Percentiles rank a stretch among this genome's conserved stretches.
phyloP scores from a whole-genome alignment of 2,888 invertebrate genomes.

The Ormyrus thymus region DNA sequence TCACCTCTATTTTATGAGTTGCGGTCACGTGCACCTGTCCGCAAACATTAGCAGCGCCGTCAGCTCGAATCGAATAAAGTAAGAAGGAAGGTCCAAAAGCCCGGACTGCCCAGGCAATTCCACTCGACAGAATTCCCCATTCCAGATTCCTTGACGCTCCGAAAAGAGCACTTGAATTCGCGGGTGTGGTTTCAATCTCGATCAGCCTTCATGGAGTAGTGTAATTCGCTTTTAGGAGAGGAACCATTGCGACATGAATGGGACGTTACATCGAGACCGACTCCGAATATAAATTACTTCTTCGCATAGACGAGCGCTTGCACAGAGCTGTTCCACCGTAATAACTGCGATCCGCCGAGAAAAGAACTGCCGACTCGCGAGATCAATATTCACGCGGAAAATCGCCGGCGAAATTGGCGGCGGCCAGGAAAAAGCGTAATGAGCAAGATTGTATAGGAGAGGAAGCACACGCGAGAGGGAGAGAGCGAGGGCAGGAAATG shows the following conservation, averaged over 20 bases:
- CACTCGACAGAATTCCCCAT: not conserved
- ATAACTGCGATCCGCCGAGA: not conserved
- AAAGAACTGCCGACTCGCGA: not conserved
- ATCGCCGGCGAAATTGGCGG: too few relatives aligned
- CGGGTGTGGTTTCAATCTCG: too few relatives aligned
- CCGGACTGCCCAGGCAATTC: too few relatives aligned
- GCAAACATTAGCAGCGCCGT: too few relatives aligned
- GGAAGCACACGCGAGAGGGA: too few relatives aligned
- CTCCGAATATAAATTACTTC: not conserved
- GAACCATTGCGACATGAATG: slow-evolving; percentile 3
- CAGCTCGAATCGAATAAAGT: too few relatives aligned
- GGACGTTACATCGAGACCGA: not conserved
- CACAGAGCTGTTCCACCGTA: too few relatives aligned
- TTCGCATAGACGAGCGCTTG: not conserved
- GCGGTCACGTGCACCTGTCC: slow-evolving; percentile 13
- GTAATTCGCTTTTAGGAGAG: not conserved
- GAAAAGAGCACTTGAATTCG: not conserved
- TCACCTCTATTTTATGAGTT: slow-evolving; percentile 13
- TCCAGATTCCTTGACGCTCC: not conserved
- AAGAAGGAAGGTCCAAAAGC: too few relatives aligned
- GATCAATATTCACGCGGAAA: slow-evolving; percentile 25
- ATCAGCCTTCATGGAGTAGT: too few relatives aligned
- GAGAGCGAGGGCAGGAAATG: not conserved
- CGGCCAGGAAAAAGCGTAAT: not conserved
- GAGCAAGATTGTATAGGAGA: not conserved